These are phyloP conservation scores for Apis mellifera DNA, from an alignment of 1,140 invertebrate species.

Conservation along the genomic window DNA sequence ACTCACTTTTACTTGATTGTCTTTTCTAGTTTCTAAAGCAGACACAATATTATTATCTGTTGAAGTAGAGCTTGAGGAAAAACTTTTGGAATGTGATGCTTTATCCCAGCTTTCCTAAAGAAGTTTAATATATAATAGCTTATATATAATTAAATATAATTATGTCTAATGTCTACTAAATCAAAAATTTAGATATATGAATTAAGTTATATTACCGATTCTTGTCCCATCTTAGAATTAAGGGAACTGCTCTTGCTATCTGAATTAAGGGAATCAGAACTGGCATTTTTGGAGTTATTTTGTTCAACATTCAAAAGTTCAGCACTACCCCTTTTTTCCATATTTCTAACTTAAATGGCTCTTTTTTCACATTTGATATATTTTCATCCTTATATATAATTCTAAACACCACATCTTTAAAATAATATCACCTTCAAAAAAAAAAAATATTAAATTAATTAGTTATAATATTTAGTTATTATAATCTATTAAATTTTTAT, in stretches of 20 bases:
- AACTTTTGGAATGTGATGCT: conserved; percentile 84
- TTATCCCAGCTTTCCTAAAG: conserved; percentile 81
- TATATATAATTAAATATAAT: conserved; percentile 40
- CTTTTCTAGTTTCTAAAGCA: conserved; percentile 80
- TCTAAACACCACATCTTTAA: not conserved
- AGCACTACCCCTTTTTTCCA: conserved; percentile 81
- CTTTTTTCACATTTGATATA: conserved; percentile 20
- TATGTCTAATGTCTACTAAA: conserved; percentile 57
- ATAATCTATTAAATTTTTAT: not conserved
- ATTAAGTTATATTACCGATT: conserved; percentile 83
- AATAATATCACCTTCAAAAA: not conserved
- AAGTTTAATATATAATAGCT: conserved; percentile 31
- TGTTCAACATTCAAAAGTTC: conserved; percentile 81
- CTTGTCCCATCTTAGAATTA: conserved; percentile 90
- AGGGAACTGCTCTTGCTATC: conserved; percentile 92
- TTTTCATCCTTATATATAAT: conserved; percentile 17
- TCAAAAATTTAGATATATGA: conserved; percentile 66
- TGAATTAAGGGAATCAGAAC: conserved; percentile 89
- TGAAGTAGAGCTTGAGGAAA: conserved; percentile 84
- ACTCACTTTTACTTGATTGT: conserved; percentile 76
- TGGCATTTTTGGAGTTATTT: conserved; percentile 85
- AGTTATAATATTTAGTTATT: too few species aligned
- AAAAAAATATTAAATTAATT: not conserved
- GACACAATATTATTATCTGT: conserved; percentile 83
- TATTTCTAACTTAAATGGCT: conserved; percentile 55